These are phyloP conservation scores for Morinoia aosen DNA, from an alignment of 2,888 invertebrate genomes.

Conservation along the genomic window DNA sequence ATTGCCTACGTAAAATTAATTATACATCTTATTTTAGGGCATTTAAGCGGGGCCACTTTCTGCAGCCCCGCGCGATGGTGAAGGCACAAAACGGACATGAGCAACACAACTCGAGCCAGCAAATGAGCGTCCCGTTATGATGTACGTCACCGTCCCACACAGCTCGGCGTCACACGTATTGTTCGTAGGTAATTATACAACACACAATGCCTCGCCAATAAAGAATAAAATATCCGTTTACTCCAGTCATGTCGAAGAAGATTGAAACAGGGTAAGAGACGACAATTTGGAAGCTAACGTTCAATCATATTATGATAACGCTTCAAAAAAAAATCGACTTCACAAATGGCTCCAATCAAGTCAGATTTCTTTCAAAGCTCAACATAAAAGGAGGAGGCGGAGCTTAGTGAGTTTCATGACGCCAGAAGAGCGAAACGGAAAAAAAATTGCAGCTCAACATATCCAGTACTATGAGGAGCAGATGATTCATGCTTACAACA, in stretches of 20 bases:
- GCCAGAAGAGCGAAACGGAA: neutral
- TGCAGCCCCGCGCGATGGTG: neutral
- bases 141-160: neutral
- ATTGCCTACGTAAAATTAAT: neutral
- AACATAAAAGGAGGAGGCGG: neutral
- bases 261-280: neutral
- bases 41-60: neutral
- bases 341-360: neutral
- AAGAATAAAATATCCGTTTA: neutral
- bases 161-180: neutral
- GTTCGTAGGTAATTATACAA: neutral
- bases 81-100: neutral
- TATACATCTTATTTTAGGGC: neutral
- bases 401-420: neutral
- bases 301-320: neutral
- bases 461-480: neutral
- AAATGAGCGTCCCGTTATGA: neutral
- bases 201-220: neutral
- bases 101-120: neutral
- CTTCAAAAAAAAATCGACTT: neutral
- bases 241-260: neutral
- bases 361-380: neutral
- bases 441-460: neutral
- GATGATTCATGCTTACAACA: neutral
- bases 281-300: neutral